Percentiles rank a stretch among this genome's conserved stretches.
Evolutionary conservation across 92 coral and sea anemone species (phyloP).

Genomic region (Diadumene lineata): DNA sequence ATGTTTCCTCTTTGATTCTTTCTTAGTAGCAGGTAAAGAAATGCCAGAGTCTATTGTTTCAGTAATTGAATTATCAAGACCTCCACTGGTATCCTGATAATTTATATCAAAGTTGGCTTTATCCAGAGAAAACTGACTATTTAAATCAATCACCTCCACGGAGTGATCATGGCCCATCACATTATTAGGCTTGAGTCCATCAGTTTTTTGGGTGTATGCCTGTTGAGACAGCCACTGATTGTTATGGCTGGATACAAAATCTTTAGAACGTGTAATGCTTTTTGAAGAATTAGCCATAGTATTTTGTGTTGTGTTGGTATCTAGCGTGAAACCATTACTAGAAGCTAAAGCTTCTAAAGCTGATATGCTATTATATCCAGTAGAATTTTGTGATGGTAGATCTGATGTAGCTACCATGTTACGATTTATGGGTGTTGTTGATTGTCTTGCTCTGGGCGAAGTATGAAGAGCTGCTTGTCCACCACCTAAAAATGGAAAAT

Average conservation of each 20-base stretch:
- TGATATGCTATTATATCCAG: constrained; percentile 46
- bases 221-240: constrained; percentile 18
- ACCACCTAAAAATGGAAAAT: constrained; percentile 27
- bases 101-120: neutral
- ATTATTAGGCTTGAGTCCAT: neutral
- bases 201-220: constrained; percentile 1
- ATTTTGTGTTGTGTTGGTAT: constrained; percentile 41
- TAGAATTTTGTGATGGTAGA: constrained; percentile 17
- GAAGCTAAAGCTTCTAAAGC: constrained; percentile 69
- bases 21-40: constrained; percentile 29
- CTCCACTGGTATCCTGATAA: constrained; percentile 18
- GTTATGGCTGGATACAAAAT: constrained; percentile 3
- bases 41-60: constrained; percentile 36
- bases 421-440: constrained; percentile 16
- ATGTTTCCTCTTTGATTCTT: constrained; percentile 22
- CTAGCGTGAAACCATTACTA: constrained; percentile 64
- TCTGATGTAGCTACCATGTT: constrained; percentile 19
- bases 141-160: constrained; percentile 23
- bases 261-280: constrained; percentile 19
- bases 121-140: constrained; percentile 15
- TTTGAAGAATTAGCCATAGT: constrained; percentile 42
- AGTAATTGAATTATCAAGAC: constrained; percentile 20
- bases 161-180: neutral
- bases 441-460: constrained; percentile 38
- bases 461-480: constrained; percentile 18